Conservation (phyloP, 2,888 invertebrate species). For the Latrodectus elegans region DNA sequence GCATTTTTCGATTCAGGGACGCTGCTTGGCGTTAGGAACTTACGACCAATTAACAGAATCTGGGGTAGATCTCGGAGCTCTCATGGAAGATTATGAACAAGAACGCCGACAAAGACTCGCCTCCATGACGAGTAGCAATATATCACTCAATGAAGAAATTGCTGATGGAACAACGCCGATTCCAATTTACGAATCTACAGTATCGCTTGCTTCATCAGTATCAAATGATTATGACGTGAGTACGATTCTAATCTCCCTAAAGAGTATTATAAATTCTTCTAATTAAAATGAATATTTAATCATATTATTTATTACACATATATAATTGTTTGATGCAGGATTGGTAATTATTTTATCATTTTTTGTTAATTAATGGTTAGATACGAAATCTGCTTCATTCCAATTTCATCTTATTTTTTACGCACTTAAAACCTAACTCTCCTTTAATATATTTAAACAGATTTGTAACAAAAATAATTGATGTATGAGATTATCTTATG, state of each 20-base stretch:
- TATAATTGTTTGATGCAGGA: too few species aligned
- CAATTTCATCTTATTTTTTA: too few species aligned
- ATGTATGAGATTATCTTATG: too few species aligned
- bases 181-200: conserved; percentile 64
- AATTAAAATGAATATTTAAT: too few species aligned
- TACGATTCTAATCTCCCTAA: neutral
- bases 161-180: conserved; percentile 37
- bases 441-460: too few species aligned
- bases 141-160: conserved; percentile 32
- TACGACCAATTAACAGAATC: conserved; percentile 68
- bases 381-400: too few species aligned
- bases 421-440: too few species aligned
- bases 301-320: too few species aligned
- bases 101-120: conserved; percentile 48
- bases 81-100: conserved; percentile 66
- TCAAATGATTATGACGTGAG: conserved; percentile 36
- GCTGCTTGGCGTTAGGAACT: conserved; percentile 69
- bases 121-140: conserved; percentile 38
- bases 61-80: conserved; percentile 70
- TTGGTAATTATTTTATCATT: too few species aligned
- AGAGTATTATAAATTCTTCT: too few species aligned
- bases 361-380: too few species aligned
- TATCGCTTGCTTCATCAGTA: conserved; percentile 55
- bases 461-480: too few species aligned
- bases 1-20: conserved; percentile 54